Evolutionary conservation across 2,113 vertebrate species (phyloP).

Genomic region (Gracilinanus agilis): DNA sequence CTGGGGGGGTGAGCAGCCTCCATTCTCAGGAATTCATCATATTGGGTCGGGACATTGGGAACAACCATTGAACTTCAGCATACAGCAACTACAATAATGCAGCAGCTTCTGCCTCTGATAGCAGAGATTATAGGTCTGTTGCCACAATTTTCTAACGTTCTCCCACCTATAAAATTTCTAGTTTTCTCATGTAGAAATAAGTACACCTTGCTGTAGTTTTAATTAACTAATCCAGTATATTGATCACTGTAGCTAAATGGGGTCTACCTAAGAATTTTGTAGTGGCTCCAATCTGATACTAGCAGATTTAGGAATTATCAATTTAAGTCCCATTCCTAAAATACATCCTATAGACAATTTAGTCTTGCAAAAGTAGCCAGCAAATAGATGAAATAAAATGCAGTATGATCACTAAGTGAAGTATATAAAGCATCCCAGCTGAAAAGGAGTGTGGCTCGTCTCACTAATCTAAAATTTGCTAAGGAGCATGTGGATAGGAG

Average conservation of each 20-base stretch:
- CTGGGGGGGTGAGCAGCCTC: not conserved
- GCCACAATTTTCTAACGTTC: not conserved
- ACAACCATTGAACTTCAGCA: not conserved
- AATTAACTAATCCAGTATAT: not conserved
- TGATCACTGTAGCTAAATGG: not conserved
- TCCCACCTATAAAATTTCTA: conserved; percentile 12
- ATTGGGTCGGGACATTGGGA: not conserved
- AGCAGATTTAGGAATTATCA: not conserved
- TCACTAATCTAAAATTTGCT: not conserved
- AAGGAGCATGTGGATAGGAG: conserved; percentile 10
- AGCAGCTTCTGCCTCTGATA: too few relatives aligned
- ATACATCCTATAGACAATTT: not conserved
- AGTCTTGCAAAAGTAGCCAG: not conserved
- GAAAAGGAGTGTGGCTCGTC: conserved; percentile 8
- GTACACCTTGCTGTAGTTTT: not conserved
- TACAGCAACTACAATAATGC: not conserved
- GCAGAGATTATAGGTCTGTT: too few relatives aligned
- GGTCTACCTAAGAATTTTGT: conserved; percentile 35
- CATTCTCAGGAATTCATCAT: not conserved
- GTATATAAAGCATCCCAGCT: conserved; percentile 5
- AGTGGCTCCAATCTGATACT: not conserved
- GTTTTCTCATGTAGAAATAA: not conserved
- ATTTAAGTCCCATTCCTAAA: not conserved
- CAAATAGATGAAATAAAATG: conserved; percentile 18
- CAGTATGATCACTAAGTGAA: not conserved